Conservation (phyloP, 1,140 invertebrate species). For the Aphaenogaster floridana region DNA sequence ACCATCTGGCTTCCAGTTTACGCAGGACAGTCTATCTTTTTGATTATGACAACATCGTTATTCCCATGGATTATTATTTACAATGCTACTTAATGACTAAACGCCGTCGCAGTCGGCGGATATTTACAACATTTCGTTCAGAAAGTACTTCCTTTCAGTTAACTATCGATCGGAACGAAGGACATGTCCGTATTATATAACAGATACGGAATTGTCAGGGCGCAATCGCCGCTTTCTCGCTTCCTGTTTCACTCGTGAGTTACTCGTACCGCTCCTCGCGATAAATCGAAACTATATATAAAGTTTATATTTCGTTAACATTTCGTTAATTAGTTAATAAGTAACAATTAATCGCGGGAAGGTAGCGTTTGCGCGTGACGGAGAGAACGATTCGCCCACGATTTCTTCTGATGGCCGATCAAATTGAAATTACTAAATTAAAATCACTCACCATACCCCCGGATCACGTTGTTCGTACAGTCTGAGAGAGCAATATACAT, state of each 20-base stretch:
- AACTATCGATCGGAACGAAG: conserved; percentile 52
- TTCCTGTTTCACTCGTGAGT: neutral
- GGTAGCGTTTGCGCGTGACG: conserved; percentile 50
- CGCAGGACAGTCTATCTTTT: conserved; percentile 70
- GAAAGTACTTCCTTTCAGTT: conserved; percentile 45
- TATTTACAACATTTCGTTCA: conserved; percentile 68
- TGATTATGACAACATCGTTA: conserved; percentile 67
- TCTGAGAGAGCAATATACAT: conserved; percentile 40
- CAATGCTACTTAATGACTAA: conserved; percentile 67
- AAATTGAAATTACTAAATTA: conserved; percentile 71
- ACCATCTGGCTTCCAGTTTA: conserved; percentile 44
- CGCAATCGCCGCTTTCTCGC: conserved; percentile 54
- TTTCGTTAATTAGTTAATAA: conserved; percentile 22
- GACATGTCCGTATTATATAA: conserved; percentile 52
- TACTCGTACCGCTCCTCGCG: neutral
- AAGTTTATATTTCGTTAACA: conserved; percentile 5
- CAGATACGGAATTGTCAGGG: conserved; percentile 19
- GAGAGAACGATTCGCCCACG: neutral
- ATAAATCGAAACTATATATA: conserved; percentile 57
- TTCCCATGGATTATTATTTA: conserved; percentile 68
- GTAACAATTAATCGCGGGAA: conserved; percentile 40
- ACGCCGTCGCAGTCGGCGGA: neutral
- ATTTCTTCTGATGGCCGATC: conserved; percentile 39
- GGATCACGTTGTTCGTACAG: conserved; percentile 16
- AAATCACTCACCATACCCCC: conserved; percentile 40